These are phyloP conservation scores for Pogoniulus pusillus DNA, from an alignment of 2,797 vertebrate species.

Conservation along the genomic window DNA sequence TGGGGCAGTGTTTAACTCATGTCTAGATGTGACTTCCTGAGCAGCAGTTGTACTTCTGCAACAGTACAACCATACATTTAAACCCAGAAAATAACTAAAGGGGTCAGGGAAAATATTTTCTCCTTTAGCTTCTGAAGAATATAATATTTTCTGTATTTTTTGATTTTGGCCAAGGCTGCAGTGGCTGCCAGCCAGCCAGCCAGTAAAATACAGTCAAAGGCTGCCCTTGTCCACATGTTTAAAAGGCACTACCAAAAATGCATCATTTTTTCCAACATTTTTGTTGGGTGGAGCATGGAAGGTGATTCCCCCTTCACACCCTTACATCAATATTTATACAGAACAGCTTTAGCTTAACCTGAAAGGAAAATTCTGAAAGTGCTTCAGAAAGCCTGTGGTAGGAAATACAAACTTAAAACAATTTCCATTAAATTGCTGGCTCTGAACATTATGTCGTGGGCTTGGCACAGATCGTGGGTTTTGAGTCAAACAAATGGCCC, in stretches of 20 bases:
- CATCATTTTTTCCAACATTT: slow-evolving; percentile 63
- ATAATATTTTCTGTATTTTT: slow-evolving; percentile 20
- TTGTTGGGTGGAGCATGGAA: slow-evolving; percentile 21
- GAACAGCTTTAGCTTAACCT: slow-evolving; percentile 43
- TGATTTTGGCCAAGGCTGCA: slow-evolving; percentile 1
- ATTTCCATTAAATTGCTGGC: slow-evolving; percentile 68
- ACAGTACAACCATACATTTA: background rate
- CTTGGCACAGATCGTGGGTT: background rate
- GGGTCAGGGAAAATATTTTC: slow-evolving; percentile 11
- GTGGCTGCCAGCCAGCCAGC: slow-evolving; percentile 19
- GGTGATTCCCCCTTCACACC: slow-evolving; percentile 64
- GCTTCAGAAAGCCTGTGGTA: slow-evolving; percentile 53
- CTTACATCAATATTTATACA: slow-evolving; percentile 58
- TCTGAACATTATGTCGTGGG: background rate
- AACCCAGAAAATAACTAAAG: background rate
- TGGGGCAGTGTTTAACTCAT: background rate
- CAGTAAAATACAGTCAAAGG: slow-evolving; percentile 50
- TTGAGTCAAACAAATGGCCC: slow-evolving; percentile 30
- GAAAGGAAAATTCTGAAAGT: slow-evolving; percentile 55
- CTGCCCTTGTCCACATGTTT: slow-evolving; percentile 53
- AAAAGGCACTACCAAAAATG: slow-evolving; percentile 52
- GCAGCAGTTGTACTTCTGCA: background rate
- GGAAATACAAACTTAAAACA: slow-evolving; percentile 61
- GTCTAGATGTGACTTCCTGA: slow-evolving; percentile 13
- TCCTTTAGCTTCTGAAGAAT: background rate